Evolutionary conservation across 1,140 invertebrate genomes (phyloP), one percentile per base, ranked within the genome.

Genomic region (Danaus plexippus): DNA sequence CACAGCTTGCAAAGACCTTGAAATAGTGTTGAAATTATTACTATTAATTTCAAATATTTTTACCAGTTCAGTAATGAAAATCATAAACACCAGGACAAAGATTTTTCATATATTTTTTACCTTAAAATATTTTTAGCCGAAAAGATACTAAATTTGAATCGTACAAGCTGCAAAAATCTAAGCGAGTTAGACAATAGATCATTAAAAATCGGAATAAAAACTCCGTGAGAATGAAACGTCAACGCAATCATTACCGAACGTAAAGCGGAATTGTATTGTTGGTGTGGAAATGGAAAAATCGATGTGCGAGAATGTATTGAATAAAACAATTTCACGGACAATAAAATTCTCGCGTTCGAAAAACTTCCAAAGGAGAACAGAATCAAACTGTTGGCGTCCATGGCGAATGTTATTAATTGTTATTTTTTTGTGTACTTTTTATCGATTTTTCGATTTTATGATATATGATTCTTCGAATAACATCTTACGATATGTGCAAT

Each of bases 371-470:
- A 66, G 71, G 71, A 75, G 67, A 74, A 72, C 65, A 63, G 69
- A 67, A 75, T 69, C 70, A 68, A 63, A 55, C 52, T 55, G 71
- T 60, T 76, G 74, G 78, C 73, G 69, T 64, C 67, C 76, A 72
- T 79, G 66, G 67, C 73, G 77, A 84, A 84, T 82, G 63, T 74
- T 69, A 85, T 82, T 75, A 82, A 85, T 85, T 73, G 79, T 77
- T 82, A 61, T 15, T 32, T 32, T 32, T 32, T 32, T 32, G 22
- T 32, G 22, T 32, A 32, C 22, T 32, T 32, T 32, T 32, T 32
- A 32, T 32, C n/a, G n/a, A n/a, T n/a, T n/a, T n/a, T n/a, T n/a
- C 2, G 18, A 32, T 3, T 32, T 32, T 32, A 32, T 32, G 5
- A 32, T 32, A 32, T 32, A 32, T 32, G 1, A 6, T 32, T 32